Base-by-base conservation (phyloP, 2,797 vertebrate genomes). In the Oceanodroma leucorhoa region DNA sequence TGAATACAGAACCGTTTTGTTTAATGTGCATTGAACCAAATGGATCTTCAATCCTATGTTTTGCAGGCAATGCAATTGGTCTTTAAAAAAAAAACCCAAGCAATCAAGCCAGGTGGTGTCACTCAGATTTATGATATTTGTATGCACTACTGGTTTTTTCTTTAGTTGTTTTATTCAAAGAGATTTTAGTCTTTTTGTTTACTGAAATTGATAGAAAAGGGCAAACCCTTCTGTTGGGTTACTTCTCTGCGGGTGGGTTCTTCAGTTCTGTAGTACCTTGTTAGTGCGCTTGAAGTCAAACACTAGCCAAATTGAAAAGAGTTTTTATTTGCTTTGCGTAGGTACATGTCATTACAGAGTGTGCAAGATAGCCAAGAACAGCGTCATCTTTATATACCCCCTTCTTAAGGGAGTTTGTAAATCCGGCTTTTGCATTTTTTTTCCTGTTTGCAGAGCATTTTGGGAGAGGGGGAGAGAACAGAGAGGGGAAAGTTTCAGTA, bases 321-420 rank as follows among this genome's bases (percentile, higher is more conserved):
- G 9, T 26, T 62, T 77, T 40, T 78, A 7, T 75, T 77, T 82
- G 32, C 30, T 53, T 70, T 71, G 36, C 0, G 1, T 48, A n/a
- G 45, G 58, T 71, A 26, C 57, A 15, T 0, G 0, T 54, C 24
- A 15, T 19, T 46, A 18, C 32, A 10, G 57, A 45, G 29, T 11
- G 26, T 26, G 32, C 29, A 16, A 22, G 22, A 27, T 34, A 45
- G 50, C 40, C 41, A 45, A 61, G 32, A 43, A 27, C 1, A n/a
- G 24, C 0, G 0, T 38, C 20, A 12, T 72, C 58, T 30, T 54
- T 53, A 11, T 12, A 12, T 14, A 40, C 16, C 6, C 3, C 8
- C 11, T 32, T 54, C 29, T 15, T 65, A 14, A 53, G 32, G 62
- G 26, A 45, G 10, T 21, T 79, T 7, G 6, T 34, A 51, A 62